phyloP scores from a whole-genome alignment of 64 coral and sea anemone genomes.

The Montipora capricornis region DNA sequence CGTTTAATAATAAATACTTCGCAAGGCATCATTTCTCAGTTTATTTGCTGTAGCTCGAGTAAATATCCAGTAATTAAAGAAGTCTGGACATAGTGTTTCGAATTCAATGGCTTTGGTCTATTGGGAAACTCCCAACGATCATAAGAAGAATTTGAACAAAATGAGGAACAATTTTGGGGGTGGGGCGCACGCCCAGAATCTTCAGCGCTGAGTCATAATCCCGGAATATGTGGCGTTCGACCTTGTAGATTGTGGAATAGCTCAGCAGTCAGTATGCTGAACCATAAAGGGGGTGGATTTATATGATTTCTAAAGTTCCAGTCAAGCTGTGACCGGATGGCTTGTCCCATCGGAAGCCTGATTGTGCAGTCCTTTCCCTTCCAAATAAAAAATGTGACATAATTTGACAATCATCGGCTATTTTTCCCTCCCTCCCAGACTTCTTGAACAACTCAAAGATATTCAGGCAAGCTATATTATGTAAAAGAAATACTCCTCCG shows the following conservation, averaged over 20 bases:
- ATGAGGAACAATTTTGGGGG: neutral
- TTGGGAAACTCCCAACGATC: too few relatives aligned
- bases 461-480: neutral
- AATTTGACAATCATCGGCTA: too few relatives aligned
- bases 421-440: too few relatives aligned
- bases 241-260: neutral
- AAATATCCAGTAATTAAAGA: too few relatives aligned
- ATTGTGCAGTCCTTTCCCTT: neutral
- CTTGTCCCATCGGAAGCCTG: neutral
- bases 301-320: too few relatives aligned
- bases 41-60: too few relatives aligned
- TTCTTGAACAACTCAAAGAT: neutral
- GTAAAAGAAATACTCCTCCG: neutral
- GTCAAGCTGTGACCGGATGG: neutral
- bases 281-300: too few relatives aligned
- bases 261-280: too few relatives aligned
- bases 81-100: too few relatives aligned
- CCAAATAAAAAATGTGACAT: neutral
- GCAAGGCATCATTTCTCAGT: too few relatives aligned
- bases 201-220: neutral
- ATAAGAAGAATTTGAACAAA: neutral
- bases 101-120: too few relatives aligned
- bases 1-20: too few relatives aligned
- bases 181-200: neutral
- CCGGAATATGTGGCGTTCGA: neutral